Base-by-base conservation (phyloP, 37 sponge, comb jelly and placozoan genomes). In the Beroe ovata region DNA sequence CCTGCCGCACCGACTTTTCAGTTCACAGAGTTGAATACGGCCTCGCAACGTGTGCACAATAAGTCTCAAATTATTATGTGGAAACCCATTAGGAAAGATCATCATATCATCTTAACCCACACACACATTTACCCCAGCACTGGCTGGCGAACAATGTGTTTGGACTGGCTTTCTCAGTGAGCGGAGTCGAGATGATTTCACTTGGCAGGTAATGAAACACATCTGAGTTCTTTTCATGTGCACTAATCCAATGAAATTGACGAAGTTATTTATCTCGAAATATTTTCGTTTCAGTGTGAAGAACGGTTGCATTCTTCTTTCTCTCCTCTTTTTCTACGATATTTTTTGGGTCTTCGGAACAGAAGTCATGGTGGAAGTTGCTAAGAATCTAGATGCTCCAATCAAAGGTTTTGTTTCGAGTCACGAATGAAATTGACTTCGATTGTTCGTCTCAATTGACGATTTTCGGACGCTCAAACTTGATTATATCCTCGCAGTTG, bases 291-390 rank as follows among this genome's bases (percentile, higher is more conserved):
- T 36, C 90, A 98, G 96, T 89, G 90, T 98, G n/a, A 88, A 84
- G 30, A 95, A 93, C 20, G 99, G 96, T 18, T 94, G 92, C 58
- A 92, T 95, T 19, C 92, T 98, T 30, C 91, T 98, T 2, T 94
- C 95, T 32, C 96, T 96, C 0, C 94, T 98, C 25, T 98, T 98
- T 88, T 16, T 98, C 71, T 98, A 98, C 89, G 99, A 98, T 64
- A 94, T 98, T 0, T 98, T 98, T 88, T 98, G 99, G 99, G 99
- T 98, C 54, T 98, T 98, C 92, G 99, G 99, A 0, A 98, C 99
- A 58, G 99, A 98, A 89, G 99, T 98, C 60, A 98, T 98, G 99
- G 99, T 98, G 4, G 93, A 93, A 16, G 99, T 98, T 60, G 99
- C 99, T 32, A 95, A 94, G 72, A 93, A 94, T 40, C 91, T 98